Evolutionary conservation across 37 sponge, comb jelly and placozoan genomes (phyloP).

Genomic region (Hexactinellida sp.): DNA sequence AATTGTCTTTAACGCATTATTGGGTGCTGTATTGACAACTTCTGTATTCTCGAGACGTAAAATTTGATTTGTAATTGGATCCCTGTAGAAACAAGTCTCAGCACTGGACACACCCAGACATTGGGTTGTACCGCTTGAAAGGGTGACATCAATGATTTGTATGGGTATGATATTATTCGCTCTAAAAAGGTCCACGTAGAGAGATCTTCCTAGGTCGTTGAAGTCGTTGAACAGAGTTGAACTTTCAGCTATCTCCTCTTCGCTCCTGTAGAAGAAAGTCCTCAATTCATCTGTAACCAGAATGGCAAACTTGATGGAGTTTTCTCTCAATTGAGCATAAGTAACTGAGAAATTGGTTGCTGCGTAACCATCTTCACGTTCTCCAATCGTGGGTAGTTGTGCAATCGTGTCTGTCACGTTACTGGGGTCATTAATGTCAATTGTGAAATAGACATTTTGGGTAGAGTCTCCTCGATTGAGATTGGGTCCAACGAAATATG

Average conservation of each 20-base stretch:
- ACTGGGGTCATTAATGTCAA: background rate
- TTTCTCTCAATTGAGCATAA: background rate
- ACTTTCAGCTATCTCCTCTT: background rate
- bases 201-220: background rate
- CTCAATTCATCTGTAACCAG: background rate
- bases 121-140: background rate
- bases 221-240: background rate
- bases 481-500: slow-evolving; percentile 11
- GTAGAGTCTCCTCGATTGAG: background rate
- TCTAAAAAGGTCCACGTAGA: background rate
- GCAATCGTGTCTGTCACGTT: background rate
- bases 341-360: background rate
- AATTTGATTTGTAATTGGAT: background rate
- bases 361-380: slow-evolving; percentile 3
- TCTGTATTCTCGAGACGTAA: background rate
- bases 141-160: background rate
- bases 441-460: slow-evolving; percentile 6
- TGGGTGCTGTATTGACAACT: background rate
- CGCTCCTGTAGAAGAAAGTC: background rate
- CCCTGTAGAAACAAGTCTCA: background rate
- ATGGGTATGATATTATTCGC: background rate
- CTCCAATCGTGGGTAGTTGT: background rate
- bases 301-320: background rate
- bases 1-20: background rate
- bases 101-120: slow-evolving; percentile 7